Conservation (phyloP, 2,797 vertebrate species). For the Peromyscus eremicus region DNA sequence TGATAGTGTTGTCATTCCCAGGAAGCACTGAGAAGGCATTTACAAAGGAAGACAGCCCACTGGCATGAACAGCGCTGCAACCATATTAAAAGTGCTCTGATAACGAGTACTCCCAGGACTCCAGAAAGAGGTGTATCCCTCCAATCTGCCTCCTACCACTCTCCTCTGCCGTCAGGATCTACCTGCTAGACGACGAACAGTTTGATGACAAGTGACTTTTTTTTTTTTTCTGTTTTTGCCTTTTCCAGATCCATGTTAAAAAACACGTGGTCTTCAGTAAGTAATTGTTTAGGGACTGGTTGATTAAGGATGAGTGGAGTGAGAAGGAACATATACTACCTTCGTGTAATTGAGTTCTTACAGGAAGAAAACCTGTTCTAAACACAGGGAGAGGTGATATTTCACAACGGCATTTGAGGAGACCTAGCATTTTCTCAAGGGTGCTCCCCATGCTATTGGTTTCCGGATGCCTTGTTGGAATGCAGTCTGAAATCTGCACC, state of each 20-base stretch:
- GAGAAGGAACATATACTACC: neutral
- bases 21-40: neutral
- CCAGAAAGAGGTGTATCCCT: neutral
- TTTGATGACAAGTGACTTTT: neutral
- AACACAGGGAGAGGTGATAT: neutral
- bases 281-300: neutral
- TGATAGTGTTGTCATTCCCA: neutral
- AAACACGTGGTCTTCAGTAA: neutral
- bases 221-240: too few relatives aligned
- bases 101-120: too few relatives aligned
- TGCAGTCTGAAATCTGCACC: neutral
- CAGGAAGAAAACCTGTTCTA: neutral
- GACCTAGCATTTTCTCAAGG: neutral
- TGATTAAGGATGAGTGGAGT: neutral
- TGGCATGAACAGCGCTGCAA: neutral
- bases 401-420: neutral
- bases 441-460: neutral
- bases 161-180: neutral
- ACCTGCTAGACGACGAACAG: neutral
- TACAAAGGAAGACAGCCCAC: neutral
- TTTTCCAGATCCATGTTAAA: neutral
- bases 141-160: neutral
- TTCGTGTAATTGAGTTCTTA: neutral
- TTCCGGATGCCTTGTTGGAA: neutral
- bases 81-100: neutral